These are phyloP conservation scores for Clunio marinus DNA, from an alignment of 2,888 invertebrate species.

Conservation along the genomic window DNA sequence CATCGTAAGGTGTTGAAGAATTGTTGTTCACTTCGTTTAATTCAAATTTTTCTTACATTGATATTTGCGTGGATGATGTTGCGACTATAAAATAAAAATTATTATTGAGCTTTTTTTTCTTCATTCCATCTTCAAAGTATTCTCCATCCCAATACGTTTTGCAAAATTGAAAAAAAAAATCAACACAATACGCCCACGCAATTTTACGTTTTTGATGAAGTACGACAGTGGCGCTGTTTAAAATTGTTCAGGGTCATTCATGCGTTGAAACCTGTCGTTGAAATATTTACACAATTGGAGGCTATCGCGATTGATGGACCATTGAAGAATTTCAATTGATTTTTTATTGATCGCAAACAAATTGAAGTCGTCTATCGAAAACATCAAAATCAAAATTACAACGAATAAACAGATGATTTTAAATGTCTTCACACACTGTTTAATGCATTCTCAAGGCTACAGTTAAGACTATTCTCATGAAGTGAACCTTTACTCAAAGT, in stretches of 20 bases:
- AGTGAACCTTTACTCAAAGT: too few species aligned
- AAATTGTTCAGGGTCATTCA: background rate
- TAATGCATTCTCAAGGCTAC: too few species aligned
- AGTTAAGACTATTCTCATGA: too few species aligned
- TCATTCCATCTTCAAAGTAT: background rate
- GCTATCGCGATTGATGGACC: too few species aligned
- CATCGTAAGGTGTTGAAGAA: constrained; percentile 20
- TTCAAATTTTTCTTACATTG: background rate
- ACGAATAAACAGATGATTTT: background rate
- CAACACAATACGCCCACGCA: constrained; percentile 2
- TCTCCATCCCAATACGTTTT: constrained; percentile 14
- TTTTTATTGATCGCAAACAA: too few species aligned
- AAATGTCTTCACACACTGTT: too few species aligned
- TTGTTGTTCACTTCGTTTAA: constrained; percentile 1
- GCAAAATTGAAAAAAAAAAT: constrained; percentile 15
- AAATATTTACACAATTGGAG: too few species aligned
- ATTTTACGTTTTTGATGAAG: background rate
- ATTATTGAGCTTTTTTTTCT: background rate
- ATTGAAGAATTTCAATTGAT: too few species aligned
- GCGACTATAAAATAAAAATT: background rate
- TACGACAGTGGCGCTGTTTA: constrained; percentile 8
- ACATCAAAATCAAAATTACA: background rate
- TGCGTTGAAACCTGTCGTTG: background rate
- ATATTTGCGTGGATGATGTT: background rate
- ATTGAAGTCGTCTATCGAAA: too few species aligned